Conservation (phyloP, 2,888 invertebrate species). For the Heliconius cydno region DNA sequence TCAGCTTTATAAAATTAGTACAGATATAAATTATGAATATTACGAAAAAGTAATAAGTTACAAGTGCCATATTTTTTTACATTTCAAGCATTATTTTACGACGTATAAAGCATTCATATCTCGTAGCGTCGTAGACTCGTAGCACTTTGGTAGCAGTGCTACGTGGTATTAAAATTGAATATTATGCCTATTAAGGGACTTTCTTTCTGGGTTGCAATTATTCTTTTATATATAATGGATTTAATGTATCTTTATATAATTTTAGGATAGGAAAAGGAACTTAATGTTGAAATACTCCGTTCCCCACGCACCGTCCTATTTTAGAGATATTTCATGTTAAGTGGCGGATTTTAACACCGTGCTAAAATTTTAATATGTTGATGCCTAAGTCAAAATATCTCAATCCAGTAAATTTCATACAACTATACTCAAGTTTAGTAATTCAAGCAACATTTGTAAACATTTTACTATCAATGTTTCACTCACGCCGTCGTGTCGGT, state of each 20-base stretch:
- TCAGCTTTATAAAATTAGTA: background rate
- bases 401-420: background rate
- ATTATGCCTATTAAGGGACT: constrained; percentile 17
- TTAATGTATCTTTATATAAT: background rate
- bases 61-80: constrained; percentile 2
- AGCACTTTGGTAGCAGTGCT: constrained; percentile 22
- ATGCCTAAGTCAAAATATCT: background rate
- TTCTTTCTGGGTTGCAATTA: background rate
- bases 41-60: background rate
- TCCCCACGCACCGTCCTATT: background rate
- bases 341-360: background rate
- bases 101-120: constrained; percentile 31
- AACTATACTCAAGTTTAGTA: background rate
- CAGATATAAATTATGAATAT: constrained; percentile 3
- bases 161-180: constrained; percentile 20
- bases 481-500: background rate
- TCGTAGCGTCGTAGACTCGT: constrained; percentile 25
- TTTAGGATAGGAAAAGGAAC: too few species aligned
- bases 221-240: background rate
- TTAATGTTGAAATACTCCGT: too few species aligned
- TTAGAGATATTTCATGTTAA: background rate
- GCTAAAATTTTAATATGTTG: background rate
- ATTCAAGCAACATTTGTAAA: constrained; percentile 14
- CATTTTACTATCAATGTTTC: constrained; percentile 18
- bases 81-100: constrained; percentile 24